phyloP scores from a whole-genome alignment of 30 jellyfish, hydroid and myxozoan species.

The Catostylus mosaicus region DNA sequence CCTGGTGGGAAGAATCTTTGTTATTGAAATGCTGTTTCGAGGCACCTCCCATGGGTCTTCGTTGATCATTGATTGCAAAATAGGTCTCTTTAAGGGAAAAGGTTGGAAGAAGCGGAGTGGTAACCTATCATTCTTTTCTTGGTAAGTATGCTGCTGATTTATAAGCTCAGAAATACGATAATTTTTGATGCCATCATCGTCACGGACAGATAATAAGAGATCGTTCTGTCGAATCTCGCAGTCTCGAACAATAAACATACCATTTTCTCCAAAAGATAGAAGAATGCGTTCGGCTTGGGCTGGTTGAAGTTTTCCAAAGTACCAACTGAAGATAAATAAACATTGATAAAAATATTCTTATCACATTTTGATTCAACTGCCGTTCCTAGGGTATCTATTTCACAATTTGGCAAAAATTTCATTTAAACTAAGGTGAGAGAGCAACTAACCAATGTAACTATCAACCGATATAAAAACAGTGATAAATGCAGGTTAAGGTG shows the following conservation, averaged over 20 bases:
- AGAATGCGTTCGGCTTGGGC: slow-evolving; percentile 76
- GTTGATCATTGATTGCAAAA: too few species aligned
- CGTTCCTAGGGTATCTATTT: too few species aligned
- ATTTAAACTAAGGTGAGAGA: too few species aligned
- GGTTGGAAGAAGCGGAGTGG: slow-evolving; percentile 47
- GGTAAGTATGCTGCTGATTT: slow-evolving; percentile 58
- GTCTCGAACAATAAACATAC: slow-evolving; percentile 60
- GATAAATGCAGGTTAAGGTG: too few species aligned
- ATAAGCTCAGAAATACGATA: slow-evolving; percentile 59
- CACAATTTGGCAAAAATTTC: background rate
- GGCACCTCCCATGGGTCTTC: slow-evolving; percentile 89
- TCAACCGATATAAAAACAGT: too few species aligned
- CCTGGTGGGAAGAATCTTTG: background rate
- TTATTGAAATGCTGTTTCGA: slow-evolving; percentile 28
- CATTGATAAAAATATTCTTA: too few species aligned
- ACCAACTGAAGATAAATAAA: slow-evolving; percentile 61
- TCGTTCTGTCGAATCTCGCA: slow-evolving; percentile 71
- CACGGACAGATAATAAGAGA: slow-evolving; percentile 57
- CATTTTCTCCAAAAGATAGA: slow-evolving; percentile 55
- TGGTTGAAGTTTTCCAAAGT: slow-evolving; percentile 66
- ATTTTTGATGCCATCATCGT: slow-evolving; percentile 76
- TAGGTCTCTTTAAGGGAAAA: slow-evolving; percentile 37
- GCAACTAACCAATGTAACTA: too few species aligned
- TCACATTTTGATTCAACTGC: too few species aligned
- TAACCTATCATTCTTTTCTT: slow-evolving; percentile 48